Percentiles rank a stretch among this genome's conserved stretches.
Conservation (phyloP, 2,888 invertebrate genomes). For the Acleris literana region DNA sequence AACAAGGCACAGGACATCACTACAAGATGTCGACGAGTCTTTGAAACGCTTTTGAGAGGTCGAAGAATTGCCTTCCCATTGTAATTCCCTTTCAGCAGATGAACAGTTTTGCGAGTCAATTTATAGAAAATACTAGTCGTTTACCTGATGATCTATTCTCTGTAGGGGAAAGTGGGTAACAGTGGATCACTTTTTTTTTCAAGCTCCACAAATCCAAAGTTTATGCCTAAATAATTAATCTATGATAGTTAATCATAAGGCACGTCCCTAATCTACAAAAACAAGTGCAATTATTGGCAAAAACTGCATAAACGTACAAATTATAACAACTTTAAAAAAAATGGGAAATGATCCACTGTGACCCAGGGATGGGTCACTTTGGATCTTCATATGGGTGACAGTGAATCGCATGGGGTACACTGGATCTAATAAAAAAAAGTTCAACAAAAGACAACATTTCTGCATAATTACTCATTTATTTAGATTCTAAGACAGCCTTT, state of each 20-base stretch:
- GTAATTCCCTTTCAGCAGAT: no score
- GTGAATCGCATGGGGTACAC: slow-evolving; percentile 16
- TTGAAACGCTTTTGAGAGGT: no score
- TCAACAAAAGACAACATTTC: slow-evolving; percentile 8
- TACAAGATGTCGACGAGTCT: no score
- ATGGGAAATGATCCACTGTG: slow-evolving; percentile 33
- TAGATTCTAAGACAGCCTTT: slow-evolving; percentile 18
- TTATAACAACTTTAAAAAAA: slow-evolving; percentile 19
- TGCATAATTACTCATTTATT: slow-evolving; percentile 11
- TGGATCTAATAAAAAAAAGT: slow-evolving; percentile 10
- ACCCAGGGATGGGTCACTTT: slow-evolving; percentile 28
- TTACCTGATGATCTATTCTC: no score
- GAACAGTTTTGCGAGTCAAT: no score
- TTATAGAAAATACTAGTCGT: no score
- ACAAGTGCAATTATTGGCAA: slow-evolving; percentile 15
- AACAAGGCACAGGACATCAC: no score
- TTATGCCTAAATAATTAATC: slow-evolving; percentile 12
- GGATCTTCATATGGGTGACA: slow-evolving; percentile 28
- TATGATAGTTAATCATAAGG: not conserved
- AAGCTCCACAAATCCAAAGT: slow-evolving; percentile 6
- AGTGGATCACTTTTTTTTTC: slow-evolving; percentile 25
- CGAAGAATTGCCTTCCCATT: no score
- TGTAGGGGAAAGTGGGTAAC: slow-evolving; percentile 27
- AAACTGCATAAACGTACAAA: slow-evolving; percentile 16
- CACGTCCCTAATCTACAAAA: not conserved